Percentiles rank a stretch among this genome's conserved stretches.
phyloP scores from a whole-genome alignment of 2,797 vertebrate genomes.

The Babyrousa celebensis region DNA sequence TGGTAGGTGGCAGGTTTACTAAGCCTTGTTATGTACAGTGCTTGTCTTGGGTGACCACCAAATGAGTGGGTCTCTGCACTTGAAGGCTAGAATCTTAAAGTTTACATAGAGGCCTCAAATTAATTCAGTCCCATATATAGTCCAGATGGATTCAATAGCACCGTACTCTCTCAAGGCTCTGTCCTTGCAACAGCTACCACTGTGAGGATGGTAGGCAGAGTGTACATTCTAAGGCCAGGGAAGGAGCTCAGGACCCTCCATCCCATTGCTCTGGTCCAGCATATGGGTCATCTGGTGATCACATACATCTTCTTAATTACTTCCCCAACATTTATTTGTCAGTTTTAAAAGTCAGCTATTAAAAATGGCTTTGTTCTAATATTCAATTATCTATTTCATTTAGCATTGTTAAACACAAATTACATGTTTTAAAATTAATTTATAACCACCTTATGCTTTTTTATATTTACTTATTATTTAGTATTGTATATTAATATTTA shows the following conservation, averaged over 20 bases:
- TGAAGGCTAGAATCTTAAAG: background rate
- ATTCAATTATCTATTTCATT: slow-evolving; percentile 12
- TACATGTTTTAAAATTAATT: slow-evolving; percentile 24
- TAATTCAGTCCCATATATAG: background rate
- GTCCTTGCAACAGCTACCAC: background rate
- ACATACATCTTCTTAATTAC: background rate
- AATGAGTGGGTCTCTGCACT: background rate
- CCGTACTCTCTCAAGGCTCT: background rate
- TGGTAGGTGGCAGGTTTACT: background rate
- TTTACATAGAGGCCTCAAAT: background rate
- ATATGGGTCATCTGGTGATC: background rate
- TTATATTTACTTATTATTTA: slow-evolving; percentile 7
- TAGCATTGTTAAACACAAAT: background rate
- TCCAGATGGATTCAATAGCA: background rate
- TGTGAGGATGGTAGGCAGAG: background rate
- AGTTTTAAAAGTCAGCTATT: slow-evolving; percentile 52
- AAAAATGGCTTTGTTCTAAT: slow-evolving; percentile 28
- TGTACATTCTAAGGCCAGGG: background rate
- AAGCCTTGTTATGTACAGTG: no score
- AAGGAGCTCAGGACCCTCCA: background rate
- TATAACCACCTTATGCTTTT: background rate
- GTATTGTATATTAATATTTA: background rate
- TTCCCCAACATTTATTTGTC: background rate
- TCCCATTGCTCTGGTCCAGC: background rate
- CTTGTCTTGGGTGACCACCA: background rate